Evolutionary conservation across 2,888 invertebrate species (phyloP), one percentile per base, ranked within the genome.

Genomic region (Diplolepis rosae): DNA sequence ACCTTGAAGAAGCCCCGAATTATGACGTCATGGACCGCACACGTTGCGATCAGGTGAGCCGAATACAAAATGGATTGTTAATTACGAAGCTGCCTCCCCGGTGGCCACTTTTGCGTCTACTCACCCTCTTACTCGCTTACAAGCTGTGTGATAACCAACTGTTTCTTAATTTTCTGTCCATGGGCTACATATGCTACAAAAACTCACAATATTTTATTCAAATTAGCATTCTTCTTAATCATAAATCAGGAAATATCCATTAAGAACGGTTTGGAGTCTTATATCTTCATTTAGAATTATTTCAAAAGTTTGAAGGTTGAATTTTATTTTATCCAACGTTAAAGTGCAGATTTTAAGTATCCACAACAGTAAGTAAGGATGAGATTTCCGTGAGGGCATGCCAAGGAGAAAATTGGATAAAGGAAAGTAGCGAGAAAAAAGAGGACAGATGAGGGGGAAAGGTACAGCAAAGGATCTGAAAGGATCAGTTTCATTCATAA

Each of bases 21-120:
- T 88, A 88, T 88, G 88, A 88, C 88, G 88, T 88, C 88, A 88
- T 83, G 81, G 88, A 88, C 88, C 88, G 87, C 88, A 88, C 88
- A 88, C 88, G 88, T 85, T 78, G 88, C 82, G 83, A 85, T 84
- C 86, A 84, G 85, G 84, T 84, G 85, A 87, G 84, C 80, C 86
- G 85, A 87, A 87, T 87, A 87, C 87, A 85, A 87, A 88, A 86
- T 86, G 87, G 84, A 88, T 88, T 86, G 87, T 86, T 88, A 87
- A 87, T 86, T 86, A 85, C 83, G 80, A 77, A 76, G 72, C 72
- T 65, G 78, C 78, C 75, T 61, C 73, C 74, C 69, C 67, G 75
- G 75, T 75, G 77, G 74, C 71, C 72, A 69, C 52, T 15, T 68
- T 69, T 69, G 71, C 68, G 32, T 70, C 66, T 69, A 69, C 71